phyloP scores from a whole-genome alignment of 2,888 invertebrate genomes.

The Ectemnius continuus region DNA sequence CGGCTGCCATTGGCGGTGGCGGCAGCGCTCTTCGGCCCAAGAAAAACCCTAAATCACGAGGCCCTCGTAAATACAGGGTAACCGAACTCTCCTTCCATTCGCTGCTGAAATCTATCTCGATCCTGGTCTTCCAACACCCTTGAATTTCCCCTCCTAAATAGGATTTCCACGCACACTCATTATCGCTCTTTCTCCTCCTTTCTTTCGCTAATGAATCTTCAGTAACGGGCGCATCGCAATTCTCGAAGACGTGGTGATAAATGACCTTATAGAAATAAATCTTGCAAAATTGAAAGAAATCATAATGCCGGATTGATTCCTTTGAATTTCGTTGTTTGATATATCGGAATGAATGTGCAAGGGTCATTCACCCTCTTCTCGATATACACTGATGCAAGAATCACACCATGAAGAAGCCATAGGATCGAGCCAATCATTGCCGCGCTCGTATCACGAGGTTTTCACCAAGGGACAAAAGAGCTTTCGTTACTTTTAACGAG shows the following conservation, averaged over 20 bases:
- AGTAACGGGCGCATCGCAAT: background rate
- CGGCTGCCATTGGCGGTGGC: background rate
- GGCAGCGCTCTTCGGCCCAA: constrained; percentile 1
- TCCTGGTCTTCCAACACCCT: background rate
- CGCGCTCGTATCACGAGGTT: constrained; percentile 19
- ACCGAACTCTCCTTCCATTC: background rate
- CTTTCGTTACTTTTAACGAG: constrained; percentile 26
- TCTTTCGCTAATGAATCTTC: background rate
- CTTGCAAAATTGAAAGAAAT: background rate
- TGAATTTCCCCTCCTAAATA: background rate
- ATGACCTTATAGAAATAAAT: background rate
- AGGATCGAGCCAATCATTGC: constrained; percentile 9
- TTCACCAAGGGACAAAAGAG: constrained; percentile 16
- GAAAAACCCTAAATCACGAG: constrained; percentile 40
- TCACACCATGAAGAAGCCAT: background rate
- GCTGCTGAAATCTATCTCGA: background rate
- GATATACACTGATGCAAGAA: background rate
- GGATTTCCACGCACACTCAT: constrained; percentile 1
- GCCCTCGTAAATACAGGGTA: constrained; percentile 43
- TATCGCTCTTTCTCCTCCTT: background rate
- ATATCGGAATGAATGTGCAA: background rate
- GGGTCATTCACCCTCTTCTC: background rate
- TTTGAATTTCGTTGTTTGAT: background rate
- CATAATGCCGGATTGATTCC: background rate
- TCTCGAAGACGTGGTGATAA: background rate